Base-by-base conservation (phyloP, 2,888 invertebrate genomes). In the Dysmachus trigonus region DNA sequence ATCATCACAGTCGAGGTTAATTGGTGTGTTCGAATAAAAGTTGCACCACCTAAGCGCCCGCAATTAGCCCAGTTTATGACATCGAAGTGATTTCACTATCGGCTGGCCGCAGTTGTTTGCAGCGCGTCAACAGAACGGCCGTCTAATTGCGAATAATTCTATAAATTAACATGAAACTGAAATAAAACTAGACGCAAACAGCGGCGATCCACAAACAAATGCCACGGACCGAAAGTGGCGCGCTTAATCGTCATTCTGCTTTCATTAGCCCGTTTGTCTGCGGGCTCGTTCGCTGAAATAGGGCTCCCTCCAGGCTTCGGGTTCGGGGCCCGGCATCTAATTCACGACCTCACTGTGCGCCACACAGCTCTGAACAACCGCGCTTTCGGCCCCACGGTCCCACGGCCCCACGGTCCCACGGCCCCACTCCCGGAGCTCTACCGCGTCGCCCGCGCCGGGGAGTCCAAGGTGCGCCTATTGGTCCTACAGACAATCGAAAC, bases 121-220 rank as follows among this genome's bases (percentile, higher is more conserved):
- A 31, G 22, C n/a, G 33, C 15, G 74, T 74, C 74, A 74, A 74
- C 74, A 74, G 74, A 35, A 30, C 18, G 74, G 74, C 33, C 33
- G 35, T 27, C 74, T 77, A 77, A 77, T 77, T 77, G 27, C 38
- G 81, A 47, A 33, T 53, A 35, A 82, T 82, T 82, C 35, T 47
- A 71, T 82, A 35, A 82, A 62, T 82, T 82, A 35, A 33, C 53
- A 82, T 62, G 82, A 82, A 82, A 35, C 71, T 62, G 35, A 82
- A 82, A 53, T 62, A 82, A 33, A 82, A 82, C 35, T 62, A 62
- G 62, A 82, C 38, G 27, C 31, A 53, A 62, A 53, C 18, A 82
- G 22, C 22, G 71, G 22, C 33, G 62, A n/a, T 18, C 33, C 82
- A 47, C 82, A 71, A 62, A 53, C 62, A 81, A 81, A 81, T 51